Evolutionary conservation across 2,888 invertebrate genomes (phyloP), one percentile per base, ranked within the genome.

Genomic region (Heteropelma amictum): DNA sequence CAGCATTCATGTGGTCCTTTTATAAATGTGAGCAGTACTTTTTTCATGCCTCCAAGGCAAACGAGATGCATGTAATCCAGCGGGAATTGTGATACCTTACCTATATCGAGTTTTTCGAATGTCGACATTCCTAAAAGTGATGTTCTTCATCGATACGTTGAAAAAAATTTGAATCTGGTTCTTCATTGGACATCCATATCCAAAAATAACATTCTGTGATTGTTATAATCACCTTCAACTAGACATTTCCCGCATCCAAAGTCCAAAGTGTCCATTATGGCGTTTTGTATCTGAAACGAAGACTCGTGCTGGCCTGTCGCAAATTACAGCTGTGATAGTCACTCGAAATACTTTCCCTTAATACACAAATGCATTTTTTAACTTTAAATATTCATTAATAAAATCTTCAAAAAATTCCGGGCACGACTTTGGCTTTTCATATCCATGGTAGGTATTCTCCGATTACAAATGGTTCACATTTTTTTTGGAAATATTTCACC

Each of bases 221-320:
- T 19, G 6, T 1, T 12, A 35, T 23, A 38, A 12, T 3, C 7
- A 28, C 35, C 64, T 6, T n/a, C 3, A 12, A 51, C 14, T 1
- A 33, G 35, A 51, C 51, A 64, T 7, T 64, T 49, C 14, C 51
- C 51, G 35, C 64, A 64, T 7, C 64, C 51, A 8, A 51, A 51
- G 35, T 19, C 35, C 1, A n/a, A n/a, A n/a, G n/a, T n/a, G n/a
- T n/a, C n/a, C 49, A 21, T 64, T 64, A 10, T 49, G 8, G 12
- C 8, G 8, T 64, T 23, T 35, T 33, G 49, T 64, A 21, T 38
- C 49, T 6, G 64, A 51, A n/a, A 10, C 51, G 38, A 64, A 64
- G 17, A 51, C 33, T 14, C 64, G 19, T 33, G 64, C 51, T 35
- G 51, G 64, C 5, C 35, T 3, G 14, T 51, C 51, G 3, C n/a